These are phyloP conservation scores for Hypercompe scribonia DNA, from an alignment of 2,888 invertebrate genomes.

Conservation along the genomic window DNA sequence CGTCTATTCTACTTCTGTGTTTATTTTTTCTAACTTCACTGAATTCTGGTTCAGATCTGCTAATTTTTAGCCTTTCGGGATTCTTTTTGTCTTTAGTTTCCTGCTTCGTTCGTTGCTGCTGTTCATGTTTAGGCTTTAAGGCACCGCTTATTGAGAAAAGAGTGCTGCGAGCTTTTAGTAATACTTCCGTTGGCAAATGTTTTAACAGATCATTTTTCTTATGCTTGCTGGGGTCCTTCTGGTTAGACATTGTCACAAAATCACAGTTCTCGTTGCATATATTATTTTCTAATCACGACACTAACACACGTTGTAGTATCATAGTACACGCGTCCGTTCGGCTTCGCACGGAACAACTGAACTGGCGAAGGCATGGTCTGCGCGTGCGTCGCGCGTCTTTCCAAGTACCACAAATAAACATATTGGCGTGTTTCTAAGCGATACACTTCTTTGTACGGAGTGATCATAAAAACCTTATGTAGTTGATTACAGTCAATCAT, in stretches of 20 bases:
- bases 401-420: constrained; percentile 82
- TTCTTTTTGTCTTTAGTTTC: constrained; percentile 81
- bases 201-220: constrained; percentile 76
- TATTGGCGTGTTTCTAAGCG: constrained; percentile 66
- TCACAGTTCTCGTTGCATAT: constrained; percentile 52
- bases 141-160: constrained; percentile 80
- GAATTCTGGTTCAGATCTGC: constrained; percentile 79
- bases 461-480: constrained; percentile 35
- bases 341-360: constrained; percentile 75
- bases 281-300: constrained; percentile 46
- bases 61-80: constrained; percentile 72
- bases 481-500: constrained; percentile 35
- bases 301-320: constrained; percentile 45
- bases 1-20: constrained; percentile 74
- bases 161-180: constrained; percentile 79
- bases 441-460: constrained; percentile 51
- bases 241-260: constrained; percentile 71
- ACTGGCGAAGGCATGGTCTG: constrained; percentile 70
- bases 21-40: constrained; percentile 69
- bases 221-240: constrained; percentile 76
- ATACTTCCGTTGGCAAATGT: constrained; percentile 79
- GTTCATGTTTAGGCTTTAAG: constrained; percentile 77
- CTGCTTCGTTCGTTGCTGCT: constrained; percentile 65
- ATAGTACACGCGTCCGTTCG: constrained; percentile 68
- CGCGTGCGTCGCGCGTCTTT: constrained; percentile 77